Conservation (phyloP, 2,888 invertebrate genomes). For the Philhelius pedissequus region DNA sequence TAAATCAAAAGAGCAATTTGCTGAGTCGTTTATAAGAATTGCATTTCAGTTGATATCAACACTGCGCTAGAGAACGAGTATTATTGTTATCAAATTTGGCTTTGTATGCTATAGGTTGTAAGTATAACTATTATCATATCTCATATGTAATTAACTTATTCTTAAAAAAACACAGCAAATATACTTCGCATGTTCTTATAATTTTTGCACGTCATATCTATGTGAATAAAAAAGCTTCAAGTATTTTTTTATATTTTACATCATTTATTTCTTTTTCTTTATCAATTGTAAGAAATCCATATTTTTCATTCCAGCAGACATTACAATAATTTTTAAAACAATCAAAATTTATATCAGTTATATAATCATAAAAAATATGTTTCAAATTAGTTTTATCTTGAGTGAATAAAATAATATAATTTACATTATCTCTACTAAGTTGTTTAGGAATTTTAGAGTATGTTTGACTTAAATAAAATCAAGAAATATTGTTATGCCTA, state of each 20-base stretch:
- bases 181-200: not conserved
- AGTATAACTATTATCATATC: too few relatives aligned
- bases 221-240: conserved; percentile 19
- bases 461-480: not conserved
- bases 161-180: too few relatives aligned
- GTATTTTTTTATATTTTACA: conserved; percentile 22
- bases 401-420: conserved; percentile 22
- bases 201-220: conserved; percentile 6
- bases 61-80: too few relatives aligned
- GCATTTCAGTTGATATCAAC: too few relatives aligned
- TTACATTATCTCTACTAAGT: conserved; percentile 20
- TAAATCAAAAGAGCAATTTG: too few relatives aligned
- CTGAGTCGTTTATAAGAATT: too few relatives aligned
- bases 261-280: conserved; percentile 27
- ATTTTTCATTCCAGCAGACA: not conserved
- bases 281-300: not conserved
- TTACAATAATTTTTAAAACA: conserved; percentile 4
- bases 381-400: conserved; percentile 15
- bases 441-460: conserved; percentile 9
- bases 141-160: too few relatives aligned
- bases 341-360: conserved; percentile 6
- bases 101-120: too few relatives aligned
- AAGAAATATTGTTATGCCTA: not conserved
- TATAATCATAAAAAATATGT: conserved; percentile 17
- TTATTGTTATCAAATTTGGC: too few relatives aligned